phyloP scores from a whole-genome alignment of 2,888 invertebrate species.

The Lithophane ornitopus region DNA sequence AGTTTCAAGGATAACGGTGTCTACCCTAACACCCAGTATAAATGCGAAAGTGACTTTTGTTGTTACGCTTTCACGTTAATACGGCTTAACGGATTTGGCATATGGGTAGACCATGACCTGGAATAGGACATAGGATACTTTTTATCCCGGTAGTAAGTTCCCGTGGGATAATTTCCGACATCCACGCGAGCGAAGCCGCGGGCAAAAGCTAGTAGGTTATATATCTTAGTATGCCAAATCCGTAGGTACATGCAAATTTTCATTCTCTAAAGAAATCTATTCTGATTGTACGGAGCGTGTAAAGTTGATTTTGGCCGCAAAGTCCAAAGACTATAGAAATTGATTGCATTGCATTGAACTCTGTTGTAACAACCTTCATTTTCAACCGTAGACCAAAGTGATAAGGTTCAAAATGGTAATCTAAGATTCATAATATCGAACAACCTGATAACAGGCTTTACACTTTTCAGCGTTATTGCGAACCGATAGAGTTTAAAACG shows the following conservation, averaged over 20 bases:
- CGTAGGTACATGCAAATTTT: conserved; percentile 24
- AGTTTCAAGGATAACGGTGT: no score
- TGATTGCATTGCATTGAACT: conserved; percentile 43
- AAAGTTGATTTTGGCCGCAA: conserved; percentile 29
- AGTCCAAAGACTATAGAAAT: conserved; percentile 25
- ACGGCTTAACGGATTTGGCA: no score
- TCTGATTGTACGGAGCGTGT: conserved; percentile 33
- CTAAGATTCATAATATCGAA: neutral
- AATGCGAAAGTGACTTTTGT: no score
- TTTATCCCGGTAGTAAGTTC: no score
- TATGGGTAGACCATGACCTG: no score
- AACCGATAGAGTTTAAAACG: conserved; percentile 29
- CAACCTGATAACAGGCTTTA: conserved; percentile 29
- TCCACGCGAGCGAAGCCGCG: no score
- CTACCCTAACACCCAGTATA: no score
- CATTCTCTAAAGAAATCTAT: conserved; percentile 1
- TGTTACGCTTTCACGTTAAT: no score
- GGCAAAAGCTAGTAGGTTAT: no score
- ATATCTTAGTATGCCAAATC: conserved; percentile 5
- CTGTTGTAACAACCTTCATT: neutral
- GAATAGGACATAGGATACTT: no score
- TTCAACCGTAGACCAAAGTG: neutral
- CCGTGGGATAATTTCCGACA: no score
- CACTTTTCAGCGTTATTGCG: conserved; percentile 36
- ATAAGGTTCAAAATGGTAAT: conserved; percentile 12